Percentiles rank a stretch among this genome's conserved stretches.
phyloP scores from a whole-genome alignment of 2,888 invertebrate species.

The Lasioglossum vierecki region DNA sequence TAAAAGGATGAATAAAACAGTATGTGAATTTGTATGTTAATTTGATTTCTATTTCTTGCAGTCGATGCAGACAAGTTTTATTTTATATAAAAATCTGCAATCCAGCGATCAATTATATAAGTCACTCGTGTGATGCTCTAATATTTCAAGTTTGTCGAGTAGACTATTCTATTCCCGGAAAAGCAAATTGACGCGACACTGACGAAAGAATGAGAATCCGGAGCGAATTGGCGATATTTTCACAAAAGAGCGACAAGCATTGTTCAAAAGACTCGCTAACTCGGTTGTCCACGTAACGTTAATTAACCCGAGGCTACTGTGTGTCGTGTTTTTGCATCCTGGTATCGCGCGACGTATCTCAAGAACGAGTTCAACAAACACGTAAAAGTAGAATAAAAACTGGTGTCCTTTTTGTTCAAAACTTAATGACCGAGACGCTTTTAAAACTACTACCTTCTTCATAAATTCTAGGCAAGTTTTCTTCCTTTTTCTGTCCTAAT shows the following conservation, averaged over 20 bases:
- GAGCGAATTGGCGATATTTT: neutral
- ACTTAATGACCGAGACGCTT: neutral
- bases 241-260: neutral
- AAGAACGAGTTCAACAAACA: conserved; percentile 3
- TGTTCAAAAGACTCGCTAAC: neutral
- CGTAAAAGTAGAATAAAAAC: neutral
- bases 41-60: too few relatives aligned
- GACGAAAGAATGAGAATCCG: neutral
- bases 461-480: neutral
- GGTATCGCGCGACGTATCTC: neutral
- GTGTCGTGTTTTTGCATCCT: neutral
- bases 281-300: neutral
- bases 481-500: neutral
- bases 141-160: too few relatives aligned
- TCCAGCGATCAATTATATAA: too few relatives aligned
- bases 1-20: too few relatives aligned
- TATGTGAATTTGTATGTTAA: too few relatives aligned
- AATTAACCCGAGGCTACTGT: neutral
- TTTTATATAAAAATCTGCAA: too few relatives aligned
- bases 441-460: neutral
- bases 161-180: neutral
- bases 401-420: neutral
- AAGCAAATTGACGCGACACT: neutral
- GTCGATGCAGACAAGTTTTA: too few relatives aligned
- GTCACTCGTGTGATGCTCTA: too few relatives aligned